Conservation (phyloP, 2,113 vertebrate genomes). For the Pristiophorus japonicus region DNA sequence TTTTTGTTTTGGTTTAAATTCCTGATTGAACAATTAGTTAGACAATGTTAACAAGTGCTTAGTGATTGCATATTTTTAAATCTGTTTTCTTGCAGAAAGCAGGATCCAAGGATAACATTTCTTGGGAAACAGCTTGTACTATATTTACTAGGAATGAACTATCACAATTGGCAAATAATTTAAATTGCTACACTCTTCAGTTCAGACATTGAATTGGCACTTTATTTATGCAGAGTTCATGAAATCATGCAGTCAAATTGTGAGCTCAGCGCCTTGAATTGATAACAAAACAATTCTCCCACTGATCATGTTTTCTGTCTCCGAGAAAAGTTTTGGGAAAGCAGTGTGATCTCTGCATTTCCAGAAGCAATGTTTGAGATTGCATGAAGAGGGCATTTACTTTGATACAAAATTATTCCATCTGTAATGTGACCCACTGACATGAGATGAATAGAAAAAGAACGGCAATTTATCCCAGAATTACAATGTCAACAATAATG, state of each 20-base stretch:
- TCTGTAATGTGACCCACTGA: neutral
- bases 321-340: neutral
- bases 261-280: neutral
- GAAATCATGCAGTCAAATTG: neutral
- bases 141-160: neutral
- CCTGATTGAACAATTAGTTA: slow-evolving; percentile 14
- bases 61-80: neutral
- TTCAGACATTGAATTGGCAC: too few relatives aligned
- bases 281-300: neutral
- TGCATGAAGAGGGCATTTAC: neutral
- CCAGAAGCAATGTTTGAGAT: neutral
- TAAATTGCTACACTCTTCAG: neutral
- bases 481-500: neutral
- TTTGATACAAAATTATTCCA: neutral
- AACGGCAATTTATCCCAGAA: neutral
- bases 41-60: neutral
- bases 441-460: neutral
- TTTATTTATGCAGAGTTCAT: neutral
- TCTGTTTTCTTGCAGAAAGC: slow-evolving; percentile 11
- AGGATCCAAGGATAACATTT: neutral
- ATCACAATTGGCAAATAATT: neutral
- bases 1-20: slow-evolving; percentile 28
- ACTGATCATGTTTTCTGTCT: neutral
- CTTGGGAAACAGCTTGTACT: neutral
- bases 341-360: neutral